Conservation (phyloP, 2,797 vertebrate species). For the Tiaroga cobitis region DNA sequence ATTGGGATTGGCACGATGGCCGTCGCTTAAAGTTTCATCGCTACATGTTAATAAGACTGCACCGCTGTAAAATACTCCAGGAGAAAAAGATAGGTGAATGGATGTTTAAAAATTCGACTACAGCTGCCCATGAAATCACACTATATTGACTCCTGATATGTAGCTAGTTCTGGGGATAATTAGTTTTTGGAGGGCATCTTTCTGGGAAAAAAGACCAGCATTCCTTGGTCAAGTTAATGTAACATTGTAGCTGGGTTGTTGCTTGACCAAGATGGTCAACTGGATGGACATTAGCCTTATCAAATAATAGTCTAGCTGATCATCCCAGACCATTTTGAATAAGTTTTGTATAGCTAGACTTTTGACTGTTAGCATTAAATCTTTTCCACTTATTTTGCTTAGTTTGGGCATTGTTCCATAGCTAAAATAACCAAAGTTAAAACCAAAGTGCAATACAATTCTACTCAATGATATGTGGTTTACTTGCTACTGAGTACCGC, state of each 20-base stretch:
- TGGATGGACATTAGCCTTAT: neutral
- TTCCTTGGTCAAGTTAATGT: neutral
- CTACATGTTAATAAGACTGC: conserved; percentile 67
- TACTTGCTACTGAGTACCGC: neutral
- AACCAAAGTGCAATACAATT: neutral
- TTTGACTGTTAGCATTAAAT: neutral
- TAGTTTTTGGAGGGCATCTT: conserved; percentile 16
- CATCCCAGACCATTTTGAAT: neutral
- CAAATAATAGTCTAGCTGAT: neutral
- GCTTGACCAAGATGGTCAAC: neutral
- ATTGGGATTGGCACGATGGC: conserved; percentile 67
- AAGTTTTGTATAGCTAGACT: neutral
- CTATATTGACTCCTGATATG: conserved; percentile 60
- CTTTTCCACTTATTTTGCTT: neutral
- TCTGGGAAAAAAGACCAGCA: neutral
- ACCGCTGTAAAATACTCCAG: conserved; percentile 44
- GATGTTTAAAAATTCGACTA: conserved; percentile 2
- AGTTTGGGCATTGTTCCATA: neutral
- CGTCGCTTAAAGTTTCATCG: conserved; percentile 67
- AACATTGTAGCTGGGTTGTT: neutral
- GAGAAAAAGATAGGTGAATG: neutral
- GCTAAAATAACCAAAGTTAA: neutral
- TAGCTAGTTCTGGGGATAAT: conserved; percentile 27
- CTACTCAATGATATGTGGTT: neutral
- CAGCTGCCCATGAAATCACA: conserved; percentile 56